Evolutionary conservation across 2,888 invertebrate species (phyloP), one percentile per base, ranked within the genome.

Genomic region (Agonopterix arenella): DNA sequence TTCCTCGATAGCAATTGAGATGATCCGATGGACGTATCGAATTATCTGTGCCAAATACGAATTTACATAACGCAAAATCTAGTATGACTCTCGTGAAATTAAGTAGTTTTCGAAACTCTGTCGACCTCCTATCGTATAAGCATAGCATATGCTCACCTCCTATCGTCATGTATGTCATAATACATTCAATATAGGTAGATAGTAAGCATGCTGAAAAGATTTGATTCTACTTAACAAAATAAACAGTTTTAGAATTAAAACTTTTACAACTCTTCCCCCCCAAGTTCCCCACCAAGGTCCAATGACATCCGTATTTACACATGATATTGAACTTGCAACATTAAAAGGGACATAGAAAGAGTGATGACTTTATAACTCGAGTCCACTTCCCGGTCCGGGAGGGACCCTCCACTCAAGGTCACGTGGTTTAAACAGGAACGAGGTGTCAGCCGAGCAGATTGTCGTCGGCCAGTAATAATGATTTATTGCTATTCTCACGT

Each of bases 401-500:
- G 60, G 58, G 62, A 63, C 58, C 60, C 70, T 28, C 28, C 28
- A 7, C 28, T 28, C 77, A 84, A 85, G 85, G 85, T 83, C 83
- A 69, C 61, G 61, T 53, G 61, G 61, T 28, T 28, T 76, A 74
- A 78, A 75, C 77, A 76, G 83, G 81, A 83, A 74, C 79, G 68
- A 74, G 64, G 72, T 73, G 77, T 72, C 79, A 65, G 62, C 59
- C 61, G 68, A 68, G 71, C 67, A 72, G 73, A 78, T 76, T 66
- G 74, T 67, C 64, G 82, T 69, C 79, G 59, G 62, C 62, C 71
- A 60, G 68, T 86, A 84, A 86, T 83, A 82, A 85, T 85, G 85
- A 88, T 85, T 75, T 84, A 88, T 84, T 64, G 69, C 73, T 69
- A 61, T 63, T 56, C 64, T 64, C 66, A 59, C 68, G 71, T 67